Evolutionary conservation across 2,888 invertebrate genomes (phyloP), one percentile per base, ranked within the genome.

Genomic region (Drepana falcataria): DNA sequence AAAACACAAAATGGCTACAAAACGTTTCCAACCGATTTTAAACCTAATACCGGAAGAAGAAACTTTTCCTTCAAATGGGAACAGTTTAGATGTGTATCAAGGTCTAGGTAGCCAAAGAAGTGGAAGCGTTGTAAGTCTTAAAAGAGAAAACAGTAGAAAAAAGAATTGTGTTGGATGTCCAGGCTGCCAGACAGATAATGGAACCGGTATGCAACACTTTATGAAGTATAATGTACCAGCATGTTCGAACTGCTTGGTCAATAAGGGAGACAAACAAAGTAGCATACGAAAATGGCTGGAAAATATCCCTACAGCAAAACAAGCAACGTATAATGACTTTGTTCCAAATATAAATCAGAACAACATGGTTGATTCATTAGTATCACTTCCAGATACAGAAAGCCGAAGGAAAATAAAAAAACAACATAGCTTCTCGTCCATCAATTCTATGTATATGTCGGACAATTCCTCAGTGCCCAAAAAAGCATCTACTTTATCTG

Each of bases 21-120:
- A 97, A 83, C 92, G 94, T 57, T 97, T 95, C 74, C 93, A 94
- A 57, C 97, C 97, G 1, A 94, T 94, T 52, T 86, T 97, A 3
- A 92, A 94, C 54, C 94, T 94, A 71, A 97, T 97, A 69, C 96
- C 96, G 0, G 97, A 97, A 87, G 97, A 96, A 84, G 94, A 94
- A 66, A 89, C 83, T 4, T 83, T 81, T 55, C 83, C 91, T 52
- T 77, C 92, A 34, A 79, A 87, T 64, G 92, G 91, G 58, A 91
- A 85, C 53, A 84, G 85, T 65, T 86, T 83, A 69, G 94, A 91
- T 56, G 83, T 85, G 55, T 88, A 83, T 67, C 86, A 86, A 64
- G 82, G 83, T 4, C 68, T 87, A 55, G 91, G 89, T 49, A 93
- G 93, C 65, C 89, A 93, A 67, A 83, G 91, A 59, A 91, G 92